phyloP scores from a whole-genome alignment of 2,797 vertebrate species.

The Glyptemys insculpta region DNA sequence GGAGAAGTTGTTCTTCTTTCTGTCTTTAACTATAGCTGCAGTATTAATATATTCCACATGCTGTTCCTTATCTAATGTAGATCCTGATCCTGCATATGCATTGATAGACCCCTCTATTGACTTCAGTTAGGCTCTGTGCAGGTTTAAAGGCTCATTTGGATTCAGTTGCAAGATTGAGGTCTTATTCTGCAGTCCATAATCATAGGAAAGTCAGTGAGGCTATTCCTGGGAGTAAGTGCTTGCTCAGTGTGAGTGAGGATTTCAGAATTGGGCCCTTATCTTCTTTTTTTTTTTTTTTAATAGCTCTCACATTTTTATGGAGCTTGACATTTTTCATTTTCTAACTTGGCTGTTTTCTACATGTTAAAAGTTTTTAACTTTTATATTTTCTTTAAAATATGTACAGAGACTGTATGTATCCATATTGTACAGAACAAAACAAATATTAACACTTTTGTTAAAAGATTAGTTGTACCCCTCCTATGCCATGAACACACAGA shows the following conservation, averaged over 20 bases:
- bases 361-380: neutral
- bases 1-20: neutral
- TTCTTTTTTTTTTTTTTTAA: neutral
- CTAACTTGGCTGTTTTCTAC: neutral
- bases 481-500: neutral
- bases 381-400: neutral
- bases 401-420: neutral
- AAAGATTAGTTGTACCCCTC: neutral
- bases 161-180: neutral
- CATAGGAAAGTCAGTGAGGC: neutral
- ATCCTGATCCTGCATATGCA: neutral
- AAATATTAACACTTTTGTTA: neutral
- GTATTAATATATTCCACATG: neutral
- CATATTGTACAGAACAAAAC: conserved; percentile 7
- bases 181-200: neutral
- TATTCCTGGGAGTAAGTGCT: neutral
- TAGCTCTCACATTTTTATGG: neutral
- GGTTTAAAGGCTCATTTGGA: neutral
- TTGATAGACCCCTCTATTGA: neutral
- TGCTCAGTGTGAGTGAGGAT: neutral
- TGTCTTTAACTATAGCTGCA: neutral
- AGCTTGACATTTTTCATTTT: conserved; percentile 11
- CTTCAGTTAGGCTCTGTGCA: neutral
- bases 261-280: neutral
- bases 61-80: neutral